A percentile compares a stretch with the other conserved stretches of the same genome.
Evolutionary conservation across 2,797 vertebrate species (phyloP).

Genomic region (Pangasius krempfi): DNA sequence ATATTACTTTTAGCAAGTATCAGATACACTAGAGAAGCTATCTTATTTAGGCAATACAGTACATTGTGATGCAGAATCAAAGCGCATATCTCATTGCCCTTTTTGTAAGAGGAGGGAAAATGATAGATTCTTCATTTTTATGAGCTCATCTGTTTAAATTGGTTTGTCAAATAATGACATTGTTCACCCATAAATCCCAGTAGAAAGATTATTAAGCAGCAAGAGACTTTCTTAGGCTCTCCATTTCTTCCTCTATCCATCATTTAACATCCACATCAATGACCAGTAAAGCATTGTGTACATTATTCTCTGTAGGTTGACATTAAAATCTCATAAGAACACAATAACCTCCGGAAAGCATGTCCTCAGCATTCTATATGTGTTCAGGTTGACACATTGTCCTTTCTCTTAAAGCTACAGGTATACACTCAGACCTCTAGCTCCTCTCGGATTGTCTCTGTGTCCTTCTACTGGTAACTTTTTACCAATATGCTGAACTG

Average conservation of each 20-base stretch:
- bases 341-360: slow-evolving; percentile 4
- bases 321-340: slow-evolving; percentile 31
- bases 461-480: background rate
- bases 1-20: background rate
- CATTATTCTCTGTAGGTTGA: slow-evolving; percentile 25
- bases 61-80: background rate
- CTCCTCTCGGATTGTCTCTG: background rate
- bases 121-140: slow-evolving; percentile 7
- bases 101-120: background rate
- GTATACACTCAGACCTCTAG: background rate
- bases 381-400: background rate
- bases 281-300: background rate
- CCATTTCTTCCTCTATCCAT: background rate
- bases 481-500: background rate
- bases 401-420: background rate
- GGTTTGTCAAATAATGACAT: background rate
- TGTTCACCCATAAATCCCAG: slow-evolving; percentile 12
- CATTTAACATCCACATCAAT: background rate
- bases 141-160: slow-evolving; percentile 12
- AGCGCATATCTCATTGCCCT: background rate
- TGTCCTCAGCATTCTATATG: background rate
- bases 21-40: background rate
- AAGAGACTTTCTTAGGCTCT: slow-evolving; percentile 17
- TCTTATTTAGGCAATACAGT: background rate
- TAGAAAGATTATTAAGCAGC: slow-evolving; percentile 16